Evolutionary conservation across 1,140 invertebrate species (phyloP).

Genomic region (Papilio glaucus): DNA sequence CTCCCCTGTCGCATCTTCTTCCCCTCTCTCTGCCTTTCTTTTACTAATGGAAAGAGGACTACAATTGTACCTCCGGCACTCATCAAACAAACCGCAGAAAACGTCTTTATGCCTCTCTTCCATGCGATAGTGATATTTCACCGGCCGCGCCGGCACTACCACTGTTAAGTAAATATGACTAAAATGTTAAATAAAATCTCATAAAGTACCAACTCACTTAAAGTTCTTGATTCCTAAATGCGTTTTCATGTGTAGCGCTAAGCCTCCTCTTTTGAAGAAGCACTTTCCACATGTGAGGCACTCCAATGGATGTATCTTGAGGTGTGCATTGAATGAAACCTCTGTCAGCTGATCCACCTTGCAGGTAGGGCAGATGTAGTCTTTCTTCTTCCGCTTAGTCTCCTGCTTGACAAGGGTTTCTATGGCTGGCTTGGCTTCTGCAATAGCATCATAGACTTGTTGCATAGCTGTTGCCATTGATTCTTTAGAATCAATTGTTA

Average conservation of each 20-base stretch:
- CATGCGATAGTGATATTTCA: no score
- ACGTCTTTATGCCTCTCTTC: no score
- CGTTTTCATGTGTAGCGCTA: constrained; percentile 90
- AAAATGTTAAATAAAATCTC: constrained; percentile 12
- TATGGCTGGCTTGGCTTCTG: constrained; percentile 63
- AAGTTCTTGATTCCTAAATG: constrained; percentile 91
- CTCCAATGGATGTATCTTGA: constrained; percentile 91
- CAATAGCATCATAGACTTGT: constrained; percentile 61
- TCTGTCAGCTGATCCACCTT: constrained; percentile 85
- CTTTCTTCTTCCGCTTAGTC: constrained; percentile 67
- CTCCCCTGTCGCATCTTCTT: no score
- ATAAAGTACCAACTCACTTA: constrained; percentile 68
- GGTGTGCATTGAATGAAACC: constrained; percentile 86
- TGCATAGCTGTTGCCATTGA: constrained; percentile 57
- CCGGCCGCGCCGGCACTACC: no score
- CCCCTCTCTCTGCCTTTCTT: no score
- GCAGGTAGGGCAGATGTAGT: constrained; percentile 70
- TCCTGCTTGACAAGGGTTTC: constrained; percentile 84
- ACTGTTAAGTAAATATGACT: no score
- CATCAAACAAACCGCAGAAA: no score
- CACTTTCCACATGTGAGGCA: constrained; percentile 91
- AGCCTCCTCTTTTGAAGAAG: constrained; percentile 88
- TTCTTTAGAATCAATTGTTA: constrained; percentile 63
- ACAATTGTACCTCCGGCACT: no score
- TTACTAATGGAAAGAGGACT: no score